Conservation (phyloP, 2,888 invertebrate species). For the Gryllus longicercus region DNA sequence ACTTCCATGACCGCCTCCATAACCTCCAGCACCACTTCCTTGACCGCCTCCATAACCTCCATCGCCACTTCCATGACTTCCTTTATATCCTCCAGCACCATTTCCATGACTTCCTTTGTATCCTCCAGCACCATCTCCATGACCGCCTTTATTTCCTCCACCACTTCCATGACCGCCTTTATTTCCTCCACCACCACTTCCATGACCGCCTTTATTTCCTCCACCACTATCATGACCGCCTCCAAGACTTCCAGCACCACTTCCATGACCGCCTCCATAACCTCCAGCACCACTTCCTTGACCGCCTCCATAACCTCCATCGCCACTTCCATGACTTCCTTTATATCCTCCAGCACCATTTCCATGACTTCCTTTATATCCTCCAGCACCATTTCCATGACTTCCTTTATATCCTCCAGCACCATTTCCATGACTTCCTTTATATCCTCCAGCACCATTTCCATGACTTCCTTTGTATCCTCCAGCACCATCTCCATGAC, state of each 20-base stretch:
- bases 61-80: not conserved
- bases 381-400: not conserved
- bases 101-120: constrained; percentile 30
- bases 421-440: constrained; percentile 40
- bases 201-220: too few relatives aligned
- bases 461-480: constrained; percentile 24
- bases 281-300: too few relatives aligned
- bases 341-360: constrained; percentile 29
- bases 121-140: too few relatives aligned
- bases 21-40: too few relatives aligned
- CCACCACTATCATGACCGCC: constrained; percentile 17
- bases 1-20: too few relatives aligned
- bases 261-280: too few relatives aligned
- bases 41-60: not conserved
- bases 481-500: too few relatives aligned
- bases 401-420: constrained; percentile 31
- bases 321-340: not conserved
- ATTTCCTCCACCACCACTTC: not conserved
- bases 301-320: not conserved
- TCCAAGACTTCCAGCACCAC: too few relatives aligned
- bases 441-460: constrained; percentile 2
- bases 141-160: constrained; percentile 27
- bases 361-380: too few relatives aligned
- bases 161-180: constrained; percentile 40
- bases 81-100: constrained; percentile 28